These are phyloP conservation scores for Penaeus japonicus DNA, from an alignment of 1,140 invertebrate species.

Conservation along the genomic window DNA sequence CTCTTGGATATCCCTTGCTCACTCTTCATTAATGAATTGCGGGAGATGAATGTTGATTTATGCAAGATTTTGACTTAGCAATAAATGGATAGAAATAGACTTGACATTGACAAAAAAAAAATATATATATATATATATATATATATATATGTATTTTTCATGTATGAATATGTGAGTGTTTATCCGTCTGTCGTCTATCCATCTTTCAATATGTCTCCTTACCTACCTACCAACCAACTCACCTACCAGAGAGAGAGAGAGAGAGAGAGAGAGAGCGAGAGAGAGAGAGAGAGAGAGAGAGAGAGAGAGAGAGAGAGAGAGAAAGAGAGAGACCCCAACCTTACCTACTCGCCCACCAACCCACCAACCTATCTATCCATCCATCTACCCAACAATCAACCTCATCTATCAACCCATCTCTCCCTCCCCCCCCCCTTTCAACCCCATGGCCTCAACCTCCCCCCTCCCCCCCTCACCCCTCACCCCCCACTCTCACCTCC, in stretches of 20 bases:
- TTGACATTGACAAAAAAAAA: too few species aligned
- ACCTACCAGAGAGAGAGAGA: too few species aligned
- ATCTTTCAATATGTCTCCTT: too few species aligned
- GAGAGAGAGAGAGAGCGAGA: too few species aligned
- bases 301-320: too few species aligned
- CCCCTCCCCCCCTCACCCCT: neutral
- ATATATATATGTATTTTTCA: neutral
- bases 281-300: too few species aligned
- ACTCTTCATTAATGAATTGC: too few species aligned
- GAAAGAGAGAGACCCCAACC: too few species aligned
- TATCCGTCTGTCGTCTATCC: neutral
- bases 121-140: conserved; percentile 25
- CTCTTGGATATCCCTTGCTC: too few species aligned
- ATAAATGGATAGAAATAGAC: too few species aligned
- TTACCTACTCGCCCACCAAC: neutral
- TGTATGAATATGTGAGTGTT: neutral
- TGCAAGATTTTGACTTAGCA: too few species aligned
- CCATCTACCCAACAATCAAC: neutral
- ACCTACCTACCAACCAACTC: neutral
- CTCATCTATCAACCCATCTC: neutral
- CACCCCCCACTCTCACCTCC: neutral
- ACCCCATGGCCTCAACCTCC: neutral
- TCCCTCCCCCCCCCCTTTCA: neutral
- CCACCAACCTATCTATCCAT: neutral
- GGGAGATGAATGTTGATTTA: too few species aligned